Evolutionary conservation across 2,888 invertebrate species (phyloP), one percentile per base, ranked within the genome.

Genomic region (Acleris emargana): DNA sequence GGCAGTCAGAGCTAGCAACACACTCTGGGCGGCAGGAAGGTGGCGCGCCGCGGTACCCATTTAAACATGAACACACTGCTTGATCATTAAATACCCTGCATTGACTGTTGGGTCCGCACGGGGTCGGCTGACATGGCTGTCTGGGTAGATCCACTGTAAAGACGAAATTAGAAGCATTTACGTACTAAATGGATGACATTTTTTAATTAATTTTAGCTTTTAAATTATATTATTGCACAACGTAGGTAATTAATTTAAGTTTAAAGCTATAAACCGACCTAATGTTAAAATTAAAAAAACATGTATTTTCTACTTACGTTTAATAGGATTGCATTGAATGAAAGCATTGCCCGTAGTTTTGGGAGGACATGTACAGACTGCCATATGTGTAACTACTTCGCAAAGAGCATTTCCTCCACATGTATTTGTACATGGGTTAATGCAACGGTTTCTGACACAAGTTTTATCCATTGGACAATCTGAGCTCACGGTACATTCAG

Each of bases 401-500:
- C 97, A 97, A 64, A 94, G 80, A 1, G 97, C 96, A 77, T 95
- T 94, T 69, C 91, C 87, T 17, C 96, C 97, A 81, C 97, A 97
- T n/a, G 95, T 95, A 70, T 95, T 95, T 13, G 94, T 92, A 76
- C 97, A 97, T 47, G 96, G 95, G 86, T 96, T 94, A n/a, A 93
- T 81, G 76, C 96, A 96, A 79, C 94, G 95, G 75, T 94, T 95
- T 76, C 93, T 93, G 22, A 96, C 93, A 82, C 96, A 97, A 55
- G 96, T 94, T 80, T 93, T 94, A 79, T 96, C 91, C 79, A 93
- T 91, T 0, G 94, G 83, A 76, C 96, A 97, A 78, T 97, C 96
- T 4, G 94, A 94, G 79, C 96, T 96, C 2, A 95, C 87, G 11
- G 95, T 93, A 79, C 96, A 96, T 88, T 96, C 96, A 0, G 96